phyloP scores from a whole-genome alignment of 2,888 invertebrate genomes.

The Chaitophorus viminalis region DNA sequence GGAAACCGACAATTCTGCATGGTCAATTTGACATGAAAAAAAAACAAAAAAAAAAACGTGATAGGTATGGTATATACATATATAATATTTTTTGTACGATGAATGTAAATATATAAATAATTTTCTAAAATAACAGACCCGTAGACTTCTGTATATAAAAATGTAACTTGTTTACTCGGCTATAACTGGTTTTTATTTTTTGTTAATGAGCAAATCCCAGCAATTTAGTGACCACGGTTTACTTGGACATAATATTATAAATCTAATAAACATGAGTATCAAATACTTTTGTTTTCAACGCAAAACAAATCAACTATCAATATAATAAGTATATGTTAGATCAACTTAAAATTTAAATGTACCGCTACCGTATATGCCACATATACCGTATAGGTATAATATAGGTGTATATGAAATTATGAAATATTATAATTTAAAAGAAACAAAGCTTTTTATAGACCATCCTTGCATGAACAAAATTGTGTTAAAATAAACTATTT shows the following conservation, averaged over 20 bases:
- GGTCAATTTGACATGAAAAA: slow-evolving; percentile 44
- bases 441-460: too few relatives aligned
- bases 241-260: not conserved
- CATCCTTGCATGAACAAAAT: too few relatives aligned
- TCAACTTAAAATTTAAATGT: too few relatives aligned
- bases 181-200: not conserved
- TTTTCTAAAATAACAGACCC: not conserved
- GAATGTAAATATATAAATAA: not conserved
- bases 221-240: not conserved
- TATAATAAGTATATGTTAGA: not conserved
- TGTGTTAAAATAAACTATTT: too few relatives aligned
- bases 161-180: not conserved
- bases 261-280: too few relatives aligned
- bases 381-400: too few relatives aligned
- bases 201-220: not conserved
- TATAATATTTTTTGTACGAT: too few relatives aligned
- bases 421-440: too few relatives aligned
- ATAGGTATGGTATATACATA: not conserved
- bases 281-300: not conserved
- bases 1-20: slow-evolving; percentile 39
- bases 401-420: too few relatives aligned
- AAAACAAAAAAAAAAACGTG: slow-evolving; percentile 7
- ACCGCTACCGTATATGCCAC: too few relatives aligned
- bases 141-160: slow-evolving; percentile 35
- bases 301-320: not conserved